phyloP scores from a whole-genome alignment of 1,140 invertebrate genomes.

The Oedothorax gibbosus region DNA sequence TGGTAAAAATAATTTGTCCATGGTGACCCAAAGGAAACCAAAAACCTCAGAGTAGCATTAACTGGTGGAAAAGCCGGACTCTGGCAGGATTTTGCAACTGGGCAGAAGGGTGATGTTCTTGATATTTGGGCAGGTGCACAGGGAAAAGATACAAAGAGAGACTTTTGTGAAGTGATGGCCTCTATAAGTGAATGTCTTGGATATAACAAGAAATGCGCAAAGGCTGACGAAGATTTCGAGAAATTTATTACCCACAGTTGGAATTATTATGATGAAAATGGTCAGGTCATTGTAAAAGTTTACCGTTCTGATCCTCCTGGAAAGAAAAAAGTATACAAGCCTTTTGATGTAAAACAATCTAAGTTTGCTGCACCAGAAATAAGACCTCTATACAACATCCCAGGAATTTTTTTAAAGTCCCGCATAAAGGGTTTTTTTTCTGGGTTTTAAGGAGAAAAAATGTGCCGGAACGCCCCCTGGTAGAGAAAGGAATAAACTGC shows the following conservation, averaged over 20 bases:
- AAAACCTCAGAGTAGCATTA: not conserved
- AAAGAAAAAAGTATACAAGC: slow-evolving; percentile 9
- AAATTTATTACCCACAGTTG: not conserved
- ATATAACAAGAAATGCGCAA: not conserved
- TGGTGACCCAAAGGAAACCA: too few species aligned
- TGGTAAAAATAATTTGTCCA: too few species aligned
- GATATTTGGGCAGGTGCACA: not conserved
- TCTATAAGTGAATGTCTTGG: slow-evolving; percentile 17
- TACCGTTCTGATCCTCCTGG: not conserved
- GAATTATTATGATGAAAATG: slow-evolving; percentile 33
- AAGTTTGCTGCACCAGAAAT: not conserved
- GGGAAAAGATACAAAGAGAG: not conserved
- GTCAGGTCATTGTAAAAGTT: not conserved
- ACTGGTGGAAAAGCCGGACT: not conserved
- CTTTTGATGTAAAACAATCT: slow-evolving; percentile 13
- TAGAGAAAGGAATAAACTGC: slow-evolving; percentile 8
- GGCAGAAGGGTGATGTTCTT: not conserved
- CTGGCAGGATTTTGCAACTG: not conserved
- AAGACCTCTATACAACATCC: slow-evolving; percentile 21
- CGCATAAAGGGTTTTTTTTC: slow-evolving; percentile 7
- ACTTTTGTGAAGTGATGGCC: slow-evolving; percentile 18
- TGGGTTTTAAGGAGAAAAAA: not conserved
- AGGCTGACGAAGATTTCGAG: not conserved
- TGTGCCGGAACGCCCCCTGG: slow-evolving; percentile 13
- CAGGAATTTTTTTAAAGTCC: slow-evolving; percentile 7